These are phyloP conservation scores for Oncopeltus fasciatus DNA, from an alignment of 1,140 invertebrate species.

Conservation along the genomic window DNA sequence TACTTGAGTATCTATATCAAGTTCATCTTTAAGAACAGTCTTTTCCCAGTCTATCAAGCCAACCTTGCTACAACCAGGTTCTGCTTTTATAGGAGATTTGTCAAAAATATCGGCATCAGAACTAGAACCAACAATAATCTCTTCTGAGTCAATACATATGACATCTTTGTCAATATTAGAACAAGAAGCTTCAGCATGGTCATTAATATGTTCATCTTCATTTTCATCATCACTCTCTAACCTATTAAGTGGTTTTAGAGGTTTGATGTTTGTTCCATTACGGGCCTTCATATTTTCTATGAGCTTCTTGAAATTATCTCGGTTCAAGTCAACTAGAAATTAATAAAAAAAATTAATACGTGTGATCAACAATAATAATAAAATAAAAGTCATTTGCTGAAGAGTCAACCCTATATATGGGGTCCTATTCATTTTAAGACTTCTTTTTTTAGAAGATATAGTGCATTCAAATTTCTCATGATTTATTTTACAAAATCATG, in stretches of 20 bases:
- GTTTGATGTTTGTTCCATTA: conserved; percentile 18
- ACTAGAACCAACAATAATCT: not conserved
- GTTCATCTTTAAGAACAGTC: conserved; percentile 1
- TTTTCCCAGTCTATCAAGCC: conserved; percentile 11
- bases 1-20: not conserved
- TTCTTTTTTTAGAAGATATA: no score
- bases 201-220: not conserved
- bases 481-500: no score
- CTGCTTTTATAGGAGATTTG: not conserved
- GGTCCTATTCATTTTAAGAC: no score
- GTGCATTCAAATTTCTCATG: no score
- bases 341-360: no score
- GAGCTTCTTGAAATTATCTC: conserved; percentile 29
- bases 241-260: conserved; percentile 1
- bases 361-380: no score
- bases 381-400: no score
- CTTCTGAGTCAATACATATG: conserved; percentile 1
- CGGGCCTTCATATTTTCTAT: conserved; percentile 28
- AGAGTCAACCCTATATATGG: no score
- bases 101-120: conserved; percentile 13
- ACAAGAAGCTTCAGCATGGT: not conserved
- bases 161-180: not conserved
- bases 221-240: conserved; percentile 19
- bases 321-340: conserved; percentile 29
- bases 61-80: not conserved